Percentiles rank a stretch among this genome's conserved stretches.
phyloP scores from a whole-genome alignment of 2,888 invertebrate genomes.

The Leptopterna dolabrata region DNA sequence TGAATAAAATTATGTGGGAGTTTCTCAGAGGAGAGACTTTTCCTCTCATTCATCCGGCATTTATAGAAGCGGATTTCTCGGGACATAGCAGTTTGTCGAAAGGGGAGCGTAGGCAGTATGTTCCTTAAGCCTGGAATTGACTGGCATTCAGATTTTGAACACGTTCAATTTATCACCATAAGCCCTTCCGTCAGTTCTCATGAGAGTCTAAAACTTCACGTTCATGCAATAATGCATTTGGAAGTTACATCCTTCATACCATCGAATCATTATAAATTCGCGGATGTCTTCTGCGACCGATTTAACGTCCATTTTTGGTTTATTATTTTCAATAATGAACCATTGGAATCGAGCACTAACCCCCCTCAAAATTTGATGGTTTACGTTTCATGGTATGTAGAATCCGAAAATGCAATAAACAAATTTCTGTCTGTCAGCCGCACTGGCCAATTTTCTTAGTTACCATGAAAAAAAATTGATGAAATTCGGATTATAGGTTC shows the following conservation, averaged over 20 bases:
- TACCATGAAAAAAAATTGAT: too few species aligned
- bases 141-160: slow-evolving; percentile 32
- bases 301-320: too few species aligned
- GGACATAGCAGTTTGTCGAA: not conserved
- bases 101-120: not conserved
- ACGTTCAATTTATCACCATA: slow-evolving; percentile 38
- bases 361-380: too few species aligned
- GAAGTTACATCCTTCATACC: not conserved
- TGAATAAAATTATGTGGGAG: not conserved
- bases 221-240: not conserved
- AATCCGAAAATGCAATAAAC: too few species aligned
- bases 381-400: too few species aligned
- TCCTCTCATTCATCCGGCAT: not conserved
- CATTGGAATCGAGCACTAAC: too few species aligned
- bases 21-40: not conserved
- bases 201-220: not conserved
- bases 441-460: too few species aligned
- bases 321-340: too few species aligned
- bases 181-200: slow-evolving; percentile 29
- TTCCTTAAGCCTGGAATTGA: not conserved
- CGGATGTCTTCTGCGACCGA: too few species aligned
- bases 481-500: too few species aligned
- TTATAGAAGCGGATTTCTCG: not conserved
- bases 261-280: not conserved
- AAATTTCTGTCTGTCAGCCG: too few species aligned